Conservation (phyloP, 2,113 vertebrate species). For the Hippocampus abdominalis region DNA sequence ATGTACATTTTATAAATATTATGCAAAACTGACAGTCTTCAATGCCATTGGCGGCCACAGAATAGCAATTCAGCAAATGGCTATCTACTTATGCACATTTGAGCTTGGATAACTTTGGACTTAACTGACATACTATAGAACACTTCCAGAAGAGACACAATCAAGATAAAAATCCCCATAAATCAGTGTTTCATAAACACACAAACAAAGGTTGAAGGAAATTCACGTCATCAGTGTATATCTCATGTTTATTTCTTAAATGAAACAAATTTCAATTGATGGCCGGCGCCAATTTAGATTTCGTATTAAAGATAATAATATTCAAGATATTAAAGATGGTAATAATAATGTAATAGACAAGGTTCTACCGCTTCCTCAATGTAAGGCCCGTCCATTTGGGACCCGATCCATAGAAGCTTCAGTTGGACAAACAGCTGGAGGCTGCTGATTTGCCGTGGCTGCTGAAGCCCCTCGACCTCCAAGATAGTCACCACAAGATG, state of each 20-base stretch:
- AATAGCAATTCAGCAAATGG: neutral
- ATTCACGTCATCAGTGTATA: neutral
- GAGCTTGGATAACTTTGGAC: neutral
- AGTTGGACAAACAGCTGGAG: constrained; percentile 54
- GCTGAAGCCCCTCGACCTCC: constrained; percentile 54
- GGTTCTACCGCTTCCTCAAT: constrained; percentile 34
- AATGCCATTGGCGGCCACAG: neutral
- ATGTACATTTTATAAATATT: neutral
- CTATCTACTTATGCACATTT: neutral
- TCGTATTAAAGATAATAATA: too few relatives aligned
- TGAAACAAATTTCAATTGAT: neutral
- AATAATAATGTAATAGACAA: neutral
- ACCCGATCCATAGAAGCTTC: constrained; percentile 53
- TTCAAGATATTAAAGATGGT: neutral
- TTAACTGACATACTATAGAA: neutral
- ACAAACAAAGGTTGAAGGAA: neutral
- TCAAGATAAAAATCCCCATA: neutral
- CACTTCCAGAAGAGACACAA: too few relatives aligned
- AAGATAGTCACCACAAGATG: constrained; percentile 66
- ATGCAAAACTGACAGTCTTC: neutral
- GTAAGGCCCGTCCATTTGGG: constrained; percentile 5
- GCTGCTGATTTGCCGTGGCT: constrained; percentile 14
- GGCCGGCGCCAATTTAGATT: neutral
- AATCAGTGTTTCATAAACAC: neutral
- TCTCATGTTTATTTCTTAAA: too few relatives aligned